A percentile compares a stretch with the other conserved stretches of the same genome.
Conservation (phyloP, 2,113 vertebrate species). For the Chunga burmeisteri region DNA sequence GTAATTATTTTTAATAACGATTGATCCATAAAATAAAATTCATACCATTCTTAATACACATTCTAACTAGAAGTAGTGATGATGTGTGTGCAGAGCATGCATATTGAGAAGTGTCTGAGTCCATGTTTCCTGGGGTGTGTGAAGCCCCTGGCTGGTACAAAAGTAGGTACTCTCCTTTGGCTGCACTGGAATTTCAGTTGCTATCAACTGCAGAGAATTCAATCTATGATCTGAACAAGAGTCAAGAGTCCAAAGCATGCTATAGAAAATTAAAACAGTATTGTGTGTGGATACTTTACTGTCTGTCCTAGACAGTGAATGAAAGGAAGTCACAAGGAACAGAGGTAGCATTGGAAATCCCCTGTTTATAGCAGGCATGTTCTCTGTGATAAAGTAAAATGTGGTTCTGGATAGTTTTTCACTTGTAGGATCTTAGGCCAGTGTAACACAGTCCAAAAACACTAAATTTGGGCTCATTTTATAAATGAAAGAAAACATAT, state of each 20-base stretch:
- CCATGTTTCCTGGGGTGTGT: neutral
- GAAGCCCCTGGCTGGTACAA: neutral
- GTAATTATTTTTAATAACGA: slow-evolving; percentile 73
- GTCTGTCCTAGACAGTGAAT: neutral
- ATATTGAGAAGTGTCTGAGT: slow-evolving; percentile 34
- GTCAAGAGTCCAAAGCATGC: neutral
- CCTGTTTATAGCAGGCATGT: neutral
- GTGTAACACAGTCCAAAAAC: neutral
- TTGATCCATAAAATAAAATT: slow-evolving; percentile 53
- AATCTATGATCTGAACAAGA: neutral
- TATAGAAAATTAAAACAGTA: neutral
- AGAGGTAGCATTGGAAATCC: neutral
- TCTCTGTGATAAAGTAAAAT: slow-evolving; percentile 24
- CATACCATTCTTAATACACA: neutral
- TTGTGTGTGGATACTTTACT: neutral
- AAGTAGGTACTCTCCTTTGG: neutral
- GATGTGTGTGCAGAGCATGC: neutral
- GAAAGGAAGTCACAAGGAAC: neutral
- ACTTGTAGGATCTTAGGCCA: neutral
- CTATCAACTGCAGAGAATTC: neutral
- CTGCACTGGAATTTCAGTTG: neutral
- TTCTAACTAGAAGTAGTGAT: slow-evolving; percentile 8
- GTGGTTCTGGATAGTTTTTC: slow-evolving; percentile 20
- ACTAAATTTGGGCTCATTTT: neutral
- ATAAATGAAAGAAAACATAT: neutral